Percentiles rank a stretch among this genome's conserved stretches.
phyloP scores from a whole-genome alignment of 2,888 invertebrate species.

The Scaptodrosophila latifasciaeformis region DNA sequence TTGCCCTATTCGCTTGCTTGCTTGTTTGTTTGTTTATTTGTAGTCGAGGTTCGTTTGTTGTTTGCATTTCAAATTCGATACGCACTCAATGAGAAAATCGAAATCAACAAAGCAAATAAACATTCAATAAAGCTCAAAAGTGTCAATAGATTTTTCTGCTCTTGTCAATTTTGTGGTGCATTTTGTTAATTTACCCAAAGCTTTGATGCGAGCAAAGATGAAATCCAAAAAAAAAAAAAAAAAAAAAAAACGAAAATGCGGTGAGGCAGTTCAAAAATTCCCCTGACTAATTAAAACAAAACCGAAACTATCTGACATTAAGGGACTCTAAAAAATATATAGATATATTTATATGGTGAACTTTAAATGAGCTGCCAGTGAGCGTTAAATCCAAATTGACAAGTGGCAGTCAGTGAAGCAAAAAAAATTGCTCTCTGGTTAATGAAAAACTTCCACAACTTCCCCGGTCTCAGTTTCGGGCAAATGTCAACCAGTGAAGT shows the following conservation, averaged over 20 bases:
- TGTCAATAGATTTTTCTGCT: slow-evolving; percentile 57
- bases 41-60: slow-evolving; percentile 26
- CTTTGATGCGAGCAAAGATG: too few relatives aligned
- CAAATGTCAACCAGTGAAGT: slow-evolving; percentile 32
- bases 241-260: background rate
- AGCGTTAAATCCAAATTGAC: slow-evolving; percentile 29
- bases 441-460: slow-evolving; percentile 49
- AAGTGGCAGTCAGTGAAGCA: slow-evolving; percentile 26
- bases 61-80: slow-evolving; percentile 64
- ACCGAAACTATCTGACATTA: too few relatives aligned
- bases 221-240: too few relatives aligned
- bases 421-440: slow-evolving; percentile 27
- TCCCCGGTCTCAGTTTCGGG: slow-evolving; percentile 12
- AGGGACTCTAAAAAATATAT: too few relatives aligned
- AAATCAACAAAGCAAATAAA: slow-evolving; percentile 68
- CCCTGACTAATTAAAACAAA: slow-evolving; percentile 58
- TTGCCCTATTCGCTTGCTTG: background rate
- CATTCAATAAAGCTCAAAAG: slow-evolving; percentile 58
- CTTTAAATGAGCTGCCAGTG: slow-evolving; percentile 62
- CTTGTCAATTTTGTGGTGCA: background rate
- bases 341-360: too few relatives aligned
- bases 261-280: slow-evolving; percentile 7
- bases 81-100: slow-evolving; percentile 56
- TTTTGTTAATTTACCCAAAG: too few relatives aligned
- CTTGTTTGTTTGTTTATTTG: too few relatives aligned